phyloP scores from a whole-genome alignment of 2,113 vertebrate genomes.

The Micromys minutus region DNA sequence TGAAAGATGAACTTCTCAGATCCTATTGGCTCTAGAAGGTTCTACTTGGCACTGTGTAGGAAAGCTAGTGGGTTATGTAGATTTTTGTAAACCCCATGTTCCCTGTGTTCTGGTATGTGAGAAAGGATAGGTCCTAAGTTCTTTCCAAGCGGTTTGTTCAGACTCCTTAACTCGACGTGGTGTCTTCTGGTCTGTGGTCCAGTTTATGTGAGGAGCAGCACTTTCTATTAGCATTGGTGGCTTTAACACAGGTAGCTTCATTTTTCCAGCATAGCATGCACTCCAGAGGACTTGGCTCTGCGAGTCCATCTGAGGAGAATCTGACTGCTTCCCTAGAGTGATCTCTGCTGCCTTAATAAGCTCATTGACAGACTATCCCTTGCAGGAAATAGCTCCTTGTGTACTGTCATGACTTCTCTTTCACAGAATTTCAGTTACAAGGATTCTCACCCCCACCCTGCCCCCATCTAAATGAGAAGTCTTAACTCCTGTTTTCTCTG shows the following conservation, averaged over 20 bases:
- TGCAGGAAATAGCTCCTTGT: background rate
- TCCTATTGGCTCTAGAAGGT: background rate
- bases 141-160: background rate
- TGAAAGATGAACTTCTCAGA: background rate
- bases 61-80: background rate
- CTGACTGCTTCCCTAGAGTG: background rate
- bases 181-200: background rate
- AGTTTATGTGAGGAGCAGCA: background rate
- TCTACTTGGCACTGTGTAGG: background rate
- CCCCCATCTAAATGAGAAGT: background rate
- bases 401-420: background rate
- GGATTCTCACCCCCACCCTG: too few relatives aligned
- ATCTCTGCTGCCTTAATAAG: background rate
- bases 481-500: constrained; percentile 17
- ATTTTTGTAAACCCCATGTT: background rate
- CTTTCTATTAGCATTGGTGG: background rate
- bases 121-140: background rate
- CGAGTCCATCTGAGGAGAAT: background rate
- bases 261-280: background rate
- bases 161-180: background rate
- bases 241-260: background rate
- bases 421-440: background rate
- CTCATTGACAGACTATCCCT: background rate
- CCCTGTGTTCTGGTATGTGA: background rate
- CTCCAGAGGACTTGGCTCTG: background rate